Evolutionary conservation across 2,797 vertebrate species (phyloP), one percentile per base, ranked within the genome.

Genomic region (Clarias fuscus): DNA sequence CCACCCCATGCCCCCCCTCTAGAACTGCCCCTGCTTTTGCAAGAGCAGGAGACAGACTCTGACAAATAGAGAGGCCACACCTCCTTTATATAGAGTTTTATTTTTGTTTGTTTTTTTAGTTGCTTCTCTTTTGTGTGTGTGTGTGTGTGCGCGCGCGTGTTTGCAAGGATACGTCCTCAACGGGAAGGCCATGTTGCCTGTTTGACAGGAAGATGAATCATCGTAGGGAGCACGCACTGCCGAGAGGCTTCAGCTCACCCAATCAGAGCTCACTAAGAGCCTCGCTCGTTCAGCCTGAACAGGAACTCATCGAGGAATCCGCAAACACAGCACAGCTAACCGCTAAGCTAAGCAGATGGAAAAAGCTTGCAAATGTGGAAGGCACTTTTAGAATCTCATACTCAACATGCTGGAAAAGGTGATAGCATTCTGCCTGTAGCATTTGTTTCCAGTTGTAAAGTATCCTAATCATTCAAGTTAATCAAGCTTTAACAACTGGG

Each of bases 191-290:
- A 90, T 90, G 87, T 92, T 92, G 92, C 90, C 90, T 90, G 88
- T 89, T 88, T 89, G 93, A 94, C 94, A 93, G 91, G 56, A 2
- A 94, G 93, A 95, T 94, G 92, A 93, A 95, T 94, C 89, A 90
- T 88, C 24, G 5, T 4, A 3, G 43, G 70, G 85, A 62, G 7
- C 14, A 2, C 15, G 3, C n/a, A 3, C 85, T 37, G 59, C 53
- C 17, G 43, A 53, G 78, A 62, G 59, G 68, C 85, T 82, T 86
- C 79, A 65, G 27, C 59, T 82, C 68, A 14, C 82, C 85, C 85
- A 86, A 86, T 72, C 85, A 82, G 85, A 30, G 8, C 43, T 56
- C 70, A 15, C 59, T 75, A 82, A 86, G 53, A 75, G 75, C 79
- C 79, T 53, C 40, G 58, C 77, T 81, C 43, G 20, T n/a, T 86